These are phyloP conservation scores for Miltochrista miniata DNA, from an alignment of 2,888 invertebrate genomes.

Conservation along the genomic window DNA sequence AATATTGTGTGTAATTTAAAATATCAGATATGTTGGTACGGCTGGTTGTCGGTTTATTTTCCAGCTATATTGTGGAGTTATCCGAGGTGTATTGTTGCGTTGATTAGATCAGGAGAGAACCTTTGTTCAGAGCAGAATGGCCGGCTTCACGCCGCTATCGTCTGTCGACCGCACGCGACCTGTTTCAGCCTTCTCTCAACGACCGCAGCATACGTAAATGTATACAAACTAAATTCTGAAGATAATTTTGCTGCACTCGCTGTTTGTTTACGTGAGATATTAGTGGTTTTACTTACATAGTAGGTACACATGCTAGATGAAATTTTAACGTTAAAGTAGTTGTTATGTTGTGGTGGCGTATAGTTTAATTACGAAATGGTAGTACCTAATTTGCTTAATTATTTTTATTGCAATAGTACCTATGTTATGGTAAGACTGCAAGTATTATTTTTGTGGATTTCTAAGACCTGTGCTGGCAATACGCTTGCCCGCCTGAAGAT, in stretches of 20 bases:
- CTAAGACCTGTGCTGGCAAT: too few species aligned
- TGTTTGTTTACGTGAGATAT: constrained; percentile 11
- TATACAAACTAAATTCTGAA: constrained; percentile 28
- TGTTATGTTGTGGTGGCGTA: not conserved
- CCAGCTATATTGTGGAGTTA: constrained; percentile 68
- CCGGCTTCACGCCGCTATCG: constrained; percentile 57
- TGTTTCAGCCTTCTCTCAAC: constrained; percentile 38
- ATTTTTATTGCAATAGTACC: too few species aligned
- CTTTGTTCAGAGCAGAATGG: constrained; percentile 73
- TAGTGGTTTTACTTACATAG: constrained; percentile 2
- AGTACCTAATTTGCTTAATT: too few species aligned
- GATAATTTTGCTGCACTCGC: constrained; percentile 26
- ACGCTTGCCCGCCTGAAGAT: too few species aligned
- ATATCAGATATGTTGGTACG: constrained; percentile 66
- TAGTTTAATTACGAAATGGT: not conserved
- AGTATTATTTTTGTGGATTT: too few species aligned
- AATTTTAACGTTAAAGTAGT: not conserved
- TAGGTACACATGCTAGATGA: not conserved
- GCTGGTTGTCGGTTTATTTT: constrained; percentile 63
- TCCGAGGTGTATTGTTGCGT: constrained; percentile 77
- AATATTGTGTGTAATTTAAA: constrained; percentile 81
- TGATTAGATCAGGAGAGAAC: constrained; percentile 78
- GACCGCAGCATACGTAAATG: constrained; percentile 44
- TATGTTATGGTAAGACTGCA: too few species aligned
- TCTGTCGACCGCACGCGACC: constrained; percentile 63